Conservation (phyloP, 2,888 invertebrate genomes). For the Sphinx pinastri region DNA sequence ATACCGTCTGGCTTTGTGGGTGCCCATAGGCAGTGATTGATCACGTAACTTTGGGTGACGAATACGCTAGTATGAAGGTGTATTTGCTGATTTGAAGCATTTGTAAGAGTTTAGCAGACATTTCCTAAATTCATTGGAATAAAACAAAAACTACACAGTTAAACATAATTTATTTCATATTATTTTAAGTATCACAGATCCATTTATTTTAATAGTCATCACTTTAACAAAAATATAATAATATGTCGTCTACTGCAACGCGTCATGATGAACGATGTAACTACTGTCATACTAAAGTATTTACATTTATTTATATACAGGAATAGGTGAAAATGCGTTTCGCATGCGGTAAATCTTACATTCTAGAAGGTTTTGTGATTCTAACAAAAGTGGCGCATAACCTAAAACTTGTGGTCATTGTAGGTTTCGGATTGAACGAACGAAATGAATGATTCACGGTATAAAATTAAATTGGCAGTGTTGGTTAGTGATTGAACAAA, state of each 20-base stretch:
- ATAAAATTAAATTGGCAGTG: too few species aligned
- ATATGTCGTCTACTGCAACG: slow-evolving; percentile 62
- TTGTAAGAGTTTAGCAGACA: neutral
- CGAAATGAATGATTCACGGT: neutral
- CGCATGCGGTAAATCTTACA: slow-evolving; percentile 14
- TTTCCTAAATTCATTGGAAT: slow-evolving; percentile 33
- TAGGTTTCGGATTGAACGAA: slow-evolving; percentile 2
- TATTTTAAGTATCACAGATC: slow-evolving; percentile 84
- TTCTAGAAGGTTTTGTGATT: slow-evolving; percentile 9
- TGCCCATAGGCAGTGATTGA: too few species aligned
- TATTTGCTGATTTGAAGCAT: too few species aligned
- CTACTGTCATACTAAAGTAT: slow-evolving; percentile 17
- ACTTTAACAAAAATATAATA: slow-evolving; percentile 82
- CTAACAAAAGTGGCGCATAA: neutral
- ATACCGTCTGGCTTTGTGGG: too few species aligned
- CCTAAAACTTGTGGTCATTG: neutral
- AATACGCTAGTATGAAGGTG: too few species aligned
- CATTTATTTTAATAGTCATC: slow-evolving; percentile 83
- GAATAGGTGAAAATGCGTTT: slow-evolving; percentile 12
- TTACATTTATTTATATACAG: slow-evolving; percentile 21
- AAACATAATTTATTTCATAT: slow-evolving; percentile 84
- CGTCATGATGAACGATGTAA: slow-evolving; percentile 1
- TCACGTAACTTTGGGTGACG: neutral
- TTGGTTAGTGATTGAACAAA: neutral
- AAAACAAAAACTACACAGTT: slow-evolving; percentile 69